These are phyloP conservation scores for Leucoraja ocellata DNA, from an alignment of 2,797 vertebrate genomes.

Conservation along the genomic window DNA sequence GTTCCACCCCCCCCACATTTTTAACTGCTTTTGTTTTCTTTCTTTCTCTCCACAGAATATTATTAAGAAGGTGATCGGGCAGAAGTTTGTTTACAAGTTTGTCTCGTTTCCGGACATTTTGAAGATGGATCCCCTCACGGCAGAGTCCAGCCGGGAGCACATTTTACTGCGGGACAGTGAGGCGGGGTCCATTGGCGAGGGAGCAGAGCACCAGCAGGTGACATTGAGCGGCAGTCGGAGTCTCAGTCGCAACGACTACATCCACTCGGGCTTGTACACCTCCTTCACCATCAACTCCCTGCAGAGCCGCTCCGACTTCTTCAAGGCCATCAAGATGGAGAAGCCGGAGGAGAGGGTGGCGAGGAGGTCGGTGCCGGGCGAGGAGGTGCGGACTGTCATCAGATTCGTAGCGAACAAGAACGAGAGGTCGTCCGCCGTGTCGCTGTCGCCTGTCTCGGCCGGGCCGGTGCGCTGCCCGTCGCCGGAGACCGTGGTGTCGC, in stretches of 20 bases:
- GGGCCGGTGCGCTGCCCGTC: constrained; percentile 60
- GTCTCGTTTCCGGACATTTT: constrained; percentile 91
- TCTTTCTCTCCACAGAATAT: constrained; percentile 74
- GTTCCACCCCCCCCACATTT: too few species aligned
- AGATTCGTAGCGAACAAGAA: constrained; percentile 77
- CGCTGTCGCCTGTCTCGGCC: constrained; percentile 65
- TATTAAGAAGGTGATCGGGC: constrained; percentile 93
- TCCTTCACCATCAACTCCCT: constrained; percentile 83
- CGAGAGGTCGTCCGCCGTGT: constrained; percentile 63
- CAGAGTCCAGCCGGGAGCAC: constrained; percentile 77
- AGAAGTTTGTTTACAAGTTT: constrained; percentile 96
- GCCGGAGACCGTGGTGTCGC: constrained; percentile 50
- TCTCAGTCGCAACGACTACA: constrained; percentile 75
- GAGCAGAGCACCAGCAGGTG: constrained; percentile 65
- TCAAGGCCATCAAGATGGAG: constrained; percentile 70
- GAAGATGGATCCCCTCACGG: constrained; percentile 80
- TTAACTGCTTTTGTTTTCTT: neutral
- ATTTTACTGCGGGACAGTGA: constrained; percentile 69
- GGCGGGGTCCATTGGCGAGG: constrained; percentile 61
- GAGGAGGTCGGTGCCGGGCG: constrained; percentile 54
- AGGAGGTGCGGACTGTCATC: constrained; percentile 85
- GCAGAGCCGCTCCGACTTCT: constrained; percentile 69
- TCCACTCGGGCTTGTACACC: constrained; percentile 82
- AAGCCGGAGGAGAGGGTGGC: constrained; percentile 53
- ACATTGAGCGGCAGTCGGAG: constrained; percentile 63